Conservation (phyloP, 2,113 vertebrate species). For the Pseudorectes ferrugineus region DNA sequence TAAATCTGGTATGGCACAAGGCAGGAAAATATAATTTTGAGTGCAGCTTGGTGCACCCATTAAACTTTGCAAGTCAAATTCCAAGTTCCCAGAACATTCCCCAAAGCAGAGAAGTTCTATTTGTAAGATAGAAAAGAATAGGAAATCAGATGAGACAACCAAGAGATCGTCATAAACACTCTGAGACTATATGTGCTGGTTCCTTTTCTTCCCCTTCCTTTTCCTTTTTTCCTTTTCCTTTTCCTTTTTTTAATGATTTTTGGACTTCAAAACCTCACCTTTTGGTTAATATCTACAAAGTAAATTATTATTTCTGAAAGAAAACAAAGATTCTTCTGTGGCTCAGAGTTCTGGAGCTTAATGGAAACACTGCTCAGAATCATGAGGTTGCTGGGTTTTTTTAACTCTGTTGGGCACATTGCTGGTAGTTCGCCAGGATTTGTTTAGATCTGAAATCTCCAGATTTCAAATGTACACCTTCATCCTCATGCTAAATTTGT, state of each 20-base stretch:
- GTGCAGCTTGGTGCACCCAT: neutral
- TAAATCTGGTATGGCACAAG: rapidly evolving
- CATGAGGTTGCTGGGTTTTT: neutral
- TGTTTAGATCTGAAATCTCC: neutral
- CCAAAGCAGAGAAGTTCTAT: neutral
- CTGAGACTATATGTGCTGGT: neutral
- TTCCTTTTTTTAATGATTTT: neutral
- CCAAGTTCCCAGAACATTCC: neutral
- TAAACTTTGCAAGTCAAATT: neutral
- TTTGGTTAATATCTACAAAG: neutral
- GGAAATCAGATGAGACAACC: neutral
- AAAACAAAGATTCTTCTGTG: neutral
- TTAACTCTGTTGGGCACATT: neutral
- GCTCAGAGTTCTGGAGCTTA: neutral
- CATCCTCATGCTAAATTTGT: neutral
- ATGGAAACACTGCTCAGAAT: neutral
- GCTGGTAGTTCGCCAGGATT: neutral
- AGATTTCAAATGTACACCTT: neutral
- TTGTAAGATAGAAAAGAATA: neutral
- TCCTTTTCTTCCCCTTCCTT: neutral
- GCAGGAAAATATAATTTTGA: neutral
- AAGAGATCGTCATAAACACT: neutral
- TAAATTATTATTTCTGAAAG: neutral
- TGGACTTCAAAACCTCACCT: neutral
- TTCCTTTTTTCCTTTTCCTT: neutral